Evolutionary conservation across 2,113 vertebrate species (phyloP).

Genomic region (Pangasianodon gigas): DNA sequence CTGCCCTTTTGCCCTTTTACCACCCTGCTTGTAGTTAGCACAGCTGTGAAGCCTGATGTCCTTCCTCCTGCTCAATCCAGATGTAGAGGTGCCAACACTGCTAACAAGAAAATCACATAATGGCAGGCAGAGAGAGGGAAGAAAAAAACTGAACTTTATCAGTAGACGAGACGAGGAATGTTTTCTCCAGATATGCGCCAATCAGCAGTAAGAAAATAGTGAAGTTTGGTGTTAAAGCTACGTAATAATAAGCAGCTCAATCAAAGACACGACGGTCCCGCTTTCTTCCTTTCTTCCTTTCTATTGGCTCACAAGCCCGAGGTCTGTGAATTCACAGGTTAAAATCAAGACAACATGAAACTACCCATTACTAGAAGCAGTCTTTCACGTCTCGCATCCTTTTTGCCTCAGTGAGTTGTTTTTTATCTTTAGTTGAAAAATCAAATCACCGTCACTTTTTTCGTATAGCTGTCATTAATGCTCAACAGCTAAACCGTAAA

Average conservation of each 20-base stretch:
- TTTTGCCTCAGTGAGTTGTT: not conserved
- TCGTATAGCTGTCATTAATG: not conserved
- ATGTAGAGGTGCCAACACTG: not conserved
- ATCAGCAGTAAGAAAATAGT: not conserved
- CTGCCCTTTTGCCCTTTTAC: not conserved
- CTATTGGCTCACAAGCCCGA: not conserved
- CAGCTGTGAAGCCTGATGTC: not conserved
- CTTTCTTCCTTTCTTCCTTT: not conserved
- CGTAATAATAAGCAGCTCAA: not conserved
- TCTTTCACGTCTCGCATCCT: not conserved
- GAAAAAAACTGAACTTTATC: not conserved
- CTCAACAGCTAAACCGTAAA: not conserved
- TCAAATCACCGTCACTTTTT: not conserved
- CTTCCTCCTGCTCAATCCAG: slow-evolving; percentile 12
- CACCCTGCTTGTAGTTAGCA: not conserved
- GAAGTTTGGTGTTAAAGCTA: not conserved
- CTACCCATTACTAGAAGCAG: not conserved
- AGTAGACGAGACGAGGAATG: not conserved
- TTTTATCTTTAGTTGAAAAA: not conserved
- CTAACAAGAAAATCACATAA: not conserved
- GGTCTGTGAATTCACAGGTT: not conserved
- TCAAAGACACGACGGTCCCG: not conserved
- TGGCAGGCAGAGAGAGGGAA: too few relatives aligned
- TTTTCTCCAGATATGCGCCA: not conserved
- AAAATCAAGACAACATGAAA: not conserved